Conservation (phyloP, 2,797 vertebrate species). For the Pseudomugil tenellus region DNA sequence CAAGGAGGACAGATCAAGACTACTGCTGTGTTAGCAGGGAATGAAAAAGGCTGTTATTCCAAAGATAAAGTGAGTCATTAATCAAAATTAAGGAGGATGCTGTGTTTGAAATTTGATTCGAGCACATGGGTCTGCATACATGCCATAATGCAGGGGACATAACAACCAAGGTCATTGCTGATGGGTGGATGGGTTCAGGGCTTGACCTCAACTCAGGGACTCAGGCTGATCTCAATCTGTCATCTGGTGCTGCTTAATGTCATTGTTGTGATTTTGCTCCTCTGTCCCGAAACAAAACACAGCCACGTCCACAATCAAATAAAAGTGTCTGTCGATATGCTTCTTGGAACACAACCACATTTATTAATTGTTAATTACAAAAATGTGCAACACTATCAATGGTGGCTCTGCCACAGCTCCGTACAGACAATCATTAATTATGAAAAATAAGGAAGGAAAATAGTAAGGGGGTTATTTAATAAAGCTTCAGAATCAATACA, state of each 20-base stretch:
- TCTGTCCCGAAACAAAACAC: slow-evolving; percentile 21
- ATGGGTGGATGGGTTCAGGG: slow-evolving; percentile 7
- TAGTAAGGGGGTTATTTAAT: slow-evolving; percentile 68
- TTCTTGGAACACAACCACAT: slow-evolving; percentile 55
- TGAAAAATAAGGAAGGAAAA: slow-evolving; percentile 78
- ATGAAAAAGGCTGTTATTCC: slow-evolving; percentile 69
- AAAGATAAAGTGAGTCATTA: slow-evolving; percentile 84
- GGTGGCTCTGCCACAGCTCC: slow-evolving; percentile 39
- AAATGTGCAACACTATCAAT: slow-evolving; percentile 57
- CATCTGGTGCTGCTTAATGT: slow-evolving; percentile 46
- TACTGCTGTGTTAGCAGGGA: slow-evolving; percentile 25
- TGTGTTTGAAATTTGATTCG: slow-evolving; percentile 63
- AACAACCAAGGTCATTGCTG: slow-evolving; percentile 63
- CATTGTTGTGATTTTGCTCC: slow-evolving; percentile 41
- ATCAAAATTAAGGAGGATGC: slow-evolving; percentile 83
- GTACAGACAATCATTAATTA: slow-evolving; percentile 70
- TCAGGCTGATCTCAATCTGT: slow-evolving; percentile 48
- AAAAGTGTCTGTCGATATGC: slow-evolving; percentile 50
- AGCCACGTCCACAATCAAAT: slow-evolving; percentile 45
- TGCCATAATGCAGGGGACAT: slow-evolving; percentile 24
- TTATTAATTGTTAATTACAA: slow-evolving; percentile 73
- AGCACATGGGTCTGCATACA: slow-evolving; percentile 5
- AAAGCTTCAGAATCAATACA: slow-evolving; percentile 80
- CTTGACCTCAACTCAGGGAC: slow-evolving; percentile 32
- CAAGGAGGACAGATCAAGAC: slow-evolving; percentile 34